Evolutionary conservation across 2,888 invertebrate species (phyloP), one percentile per base, ranked within the genome.

Genomic region (Drosophila fungiperda): DNA sequence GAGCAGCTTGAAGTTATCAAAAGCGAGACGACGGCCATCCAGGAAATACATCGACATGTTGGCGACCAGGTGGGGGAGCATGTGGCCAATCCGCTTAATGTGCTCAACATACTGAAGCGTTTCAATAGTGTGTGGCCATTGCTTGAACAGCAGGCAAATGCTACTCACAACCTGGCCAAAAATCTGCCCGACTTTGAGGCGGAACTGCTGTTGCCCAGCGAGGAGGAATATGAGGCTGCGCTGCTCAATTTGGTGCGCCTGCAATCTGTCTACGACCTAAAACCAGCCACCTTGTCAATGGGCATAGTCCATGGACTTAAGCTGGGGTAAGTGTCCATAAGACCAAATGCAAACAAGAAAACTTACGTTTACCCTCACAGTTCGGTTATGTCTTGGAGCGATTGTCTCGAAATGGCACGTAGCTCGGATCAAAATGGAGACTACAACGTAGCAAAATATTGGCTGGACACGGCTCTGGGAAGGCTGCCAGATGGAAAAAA

Each of bases 1-100:
- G 53, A 72, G 1, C 89, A 91, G 77, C 71, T 92, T 29, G 60
- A 64, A 23, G 55, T 66, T 33, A 83, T 92, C 5, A 90, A 82
- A 57, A 65, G 69, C 68, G 91, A 82, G 69, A 88, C 84, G 5
- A 35, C 36, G 6, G 62, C 73, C 33, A 88, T 92, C 33, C 78
- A 81, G 62, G 50, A 71, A 40, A 81, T 91, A 52, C 87, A 92
- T 72, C 73, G 73, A 20, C 70, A 68, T 38, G 90, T 85, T 8
- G 73, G 78, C 9, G 66, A 66, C 4, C 76, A 83, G 42, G 85
- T 88, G 23, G 77, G 76, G 38, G 76, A 87, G 63, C 79, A 87
- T 68, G 78, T 98, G 79, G 95, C 96, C 1, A 98, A 99, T 93
- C 99, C 99, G 0, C 96, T 99, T 76, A 98, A 98, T 93, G 98